Base-by-base conservation (phyloP, 1,140 invertebrate genomes). In the Drosophila asahinai region DNA sequence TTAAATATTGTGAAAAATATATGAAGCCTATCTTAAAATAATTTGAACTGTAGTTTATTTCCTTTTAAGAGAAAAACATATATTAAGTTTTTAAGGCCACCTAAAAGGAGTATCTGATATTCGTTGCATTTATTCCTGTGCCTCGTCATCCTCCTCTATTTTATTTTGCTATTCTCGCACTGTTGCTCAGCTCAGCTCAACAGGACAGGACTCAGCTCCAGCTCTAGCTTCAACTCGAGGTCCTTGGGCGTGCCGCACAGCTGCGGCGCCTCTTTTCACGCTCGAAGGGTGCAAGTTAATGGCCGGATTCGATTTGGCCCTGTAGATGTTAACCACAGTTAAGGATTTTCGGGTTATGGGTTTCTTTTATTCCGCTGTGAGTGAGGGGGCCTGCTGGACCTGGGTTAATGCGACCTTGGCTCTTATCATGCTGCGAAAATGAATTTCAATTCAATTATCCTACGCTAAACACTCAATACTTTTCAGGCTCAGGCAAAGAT, bases 271-370 rank as follows among this genome's bases (percentile, higher is more conserved):
- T 60, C 57, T 78, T 77, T 77, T 77, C 75, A 77, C 64, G 73
- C 74, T 78, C 49, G 42, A 77, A 77, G 59, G 65, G 65, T 78
- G 65, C 75, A 57, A 78, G 75, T 78, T 78, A 78, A 78, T 78
- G 75, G 76, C 51, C 75, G 75, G 52, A 63, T 71, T 78, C 75
- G 65, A 78, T 78, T 78, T 78, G 52, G 58, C 68, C 67, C 27
- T 49, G 75, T 77, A 42, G 57, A 60, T 77, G 74, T 77, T 77
- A 77, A 77, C 73, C 73, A 77, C 64, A 77, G 63, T 77, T 52
- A 72, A 52, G 67, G 67, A 51, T 73, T 36, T 72, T 72, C 43
- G 45, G 70, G 52, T 51, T 72, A 77, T 25, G 43, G 73, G 71
- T 59, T 66, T 75, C 62, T 36, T 59, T 55, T 54, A 33, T 74